phyloP scores from a whole-genome alignment of 2,888 invertebrate species.

The Pandemis cinnamomeana region DNA sequence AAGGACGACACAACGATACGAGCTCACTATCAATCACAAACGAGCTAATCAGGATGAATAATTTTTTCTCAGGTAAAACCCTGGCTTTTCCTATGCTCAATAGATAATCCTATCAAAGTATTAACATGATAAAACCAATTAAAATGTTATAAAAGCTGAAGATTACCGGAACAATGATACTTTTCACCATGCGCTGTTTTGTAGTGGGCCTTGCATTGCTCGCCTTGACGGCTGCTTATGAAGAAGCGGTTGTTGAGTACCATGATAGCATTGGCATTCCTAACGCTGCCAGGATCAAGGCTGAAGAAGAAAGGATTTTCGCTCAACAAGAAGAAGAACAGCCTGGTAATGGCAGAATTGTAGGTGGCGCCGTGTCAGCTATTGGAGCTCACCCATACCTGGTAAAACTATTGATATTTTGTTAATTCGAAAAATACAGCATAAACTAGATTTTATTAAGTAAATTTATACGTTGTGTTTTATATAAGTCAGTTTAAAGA shows the following conservation, averaged over 20 bases:
- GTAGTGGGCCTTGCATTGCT: constrained; percentile 20
- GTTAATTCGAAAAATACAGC: too few species aligned
- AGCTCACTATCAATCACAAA: background rate
- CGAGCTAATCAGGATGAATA: background rate
- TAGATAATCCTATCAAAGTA: background rate
- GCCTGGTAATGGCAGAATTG: constrained; percentile 21
- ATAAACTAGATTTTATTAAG: too few species aligned
- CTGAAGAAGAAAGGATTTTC: constrained; percentile 19
- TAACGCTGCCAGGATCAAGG: constrained; percentile 34
- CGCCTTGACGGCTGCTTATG: constrained; percentile 16
- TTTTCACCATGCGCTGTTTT: constrained; percentile 23
- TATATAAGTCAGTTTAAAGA: too few species aligned
- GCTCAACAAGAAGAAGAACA: background rate
- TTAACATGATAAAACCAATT: background rate
- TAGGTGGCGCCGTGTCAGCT: constrained; percentile 27
- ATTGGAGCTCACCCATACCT: constrained; percentile 30
- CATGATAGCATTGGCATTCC: constrained; percentile 28
- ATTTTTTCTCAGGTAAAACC: background rate
- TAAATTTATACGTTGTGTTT: too few species aligned
- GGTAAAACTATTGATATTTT: constrained; percentile 19
- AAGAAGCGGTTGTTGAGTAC: constrained; percentile 19
- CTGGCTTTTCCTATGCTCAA: background rate
- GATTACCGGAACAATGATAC: background rate
- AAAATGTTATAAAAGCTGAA: background rate
- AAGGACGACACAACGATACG: too few species aligned